Evolutionary conservation across 2,888 invertebrate species (phyloP).

Genomic region (Cheilosia grossa): DNA sequence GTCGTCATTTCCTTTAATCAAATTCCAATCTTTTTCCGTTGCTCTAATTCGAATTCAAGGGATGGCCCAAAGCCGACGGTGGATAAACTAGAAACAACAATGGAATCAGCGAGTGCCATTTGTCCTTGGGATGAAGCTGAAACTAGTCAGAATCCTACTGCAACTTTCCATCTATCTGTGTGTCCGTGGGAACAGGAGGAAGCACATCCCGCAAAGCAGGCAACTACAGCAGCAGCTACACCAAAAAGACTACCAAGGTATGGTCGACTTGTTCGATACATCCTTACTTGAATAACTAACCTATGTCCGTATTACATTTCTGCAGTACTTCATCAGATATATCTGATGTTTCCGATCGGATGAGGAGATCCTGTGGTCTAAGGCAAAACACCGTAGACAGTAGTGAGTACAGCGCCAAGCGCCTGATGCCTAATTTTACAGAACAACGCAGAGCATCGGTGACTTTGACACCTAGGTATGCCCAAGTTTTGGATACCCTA

Average conservation of each 20-base stretch:
- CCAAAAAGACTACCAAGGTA: slow-evolving; percentile 79
- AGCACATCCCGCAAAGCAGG: slow-evolving; percentile 33
- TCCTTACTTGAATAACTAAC: not conserved
- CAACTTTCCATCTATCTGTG: slow-evolving; percentile 79
- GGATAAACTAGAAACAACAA: slow-evolving; percentile 78
- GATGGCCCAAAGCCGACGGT: slow-evolving; percentile 52
- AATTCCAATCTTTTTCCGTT: not conserved
- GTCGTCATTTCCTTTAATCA: not conserved
- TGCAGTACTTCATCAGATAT: slow-evolving; percentile 86
- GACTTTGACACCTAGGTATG: slow-evolving; percentile 81
- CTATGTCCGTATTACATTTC: not conserved
- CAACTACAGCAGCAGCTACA: slow-evolving; percentile 53
- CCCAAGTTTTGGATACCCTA: too few relatives aligned
- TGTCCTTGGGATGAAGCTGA: slow-evolving; percentile 80
- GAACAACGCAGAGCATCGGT: slow-evolving; percentile 83
- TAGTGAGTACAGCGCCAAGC: slow-evolving; percentile 84
- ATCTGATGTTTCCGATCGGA: slow-evolving; percentile 86
- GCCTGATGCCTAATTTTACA: slow-evolving; percentile 79
- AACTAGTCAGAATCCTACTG: slow-evolving; percentile 53
- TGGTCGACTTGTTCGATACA: not conserved
- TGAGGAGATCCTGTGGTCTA: slow-evolving; percentile 86
- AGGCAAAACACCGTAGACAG: slow-evolving; percentile 89
- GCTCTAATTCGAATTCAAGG: slow-evolving; percentile 14
- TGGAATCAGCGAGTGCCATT: slow-evolving; percentile 79
- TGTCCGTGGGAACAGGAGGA: slow-evolving; percentile 81